Evolutionary conservation across 2,113 vertebrate species (phyloP), one percentile per base, ranked within the genome.

Genomic region (Polyodon spathula): DNA sequence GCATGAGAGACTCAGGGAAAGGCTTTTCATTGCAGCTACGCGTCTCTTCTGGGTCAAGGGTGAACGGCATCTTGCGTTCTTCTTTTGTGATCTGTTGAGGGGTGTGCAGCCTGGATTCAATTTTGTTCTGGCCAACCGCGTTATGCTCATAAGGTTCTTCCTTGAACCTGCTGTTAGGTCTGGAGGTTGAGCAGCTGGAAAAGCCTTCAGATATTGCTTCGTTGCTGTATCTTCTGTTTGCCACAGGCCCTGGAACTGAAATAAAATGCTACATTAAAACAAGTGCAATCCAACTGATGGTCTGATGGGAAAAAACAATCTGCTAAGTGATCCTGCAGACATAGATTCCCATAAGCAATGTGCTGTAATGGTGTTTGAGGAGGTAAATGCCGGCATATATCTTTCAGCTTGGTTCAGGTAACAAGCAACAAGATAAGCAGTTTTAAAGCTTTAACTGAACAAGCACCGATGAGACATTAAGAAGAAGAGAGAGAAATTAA

Each of bases 131-230:
- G 68, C 86, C 77, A 4, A 73, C 16, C 3, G 68, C 2, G 60
- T 59, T 11, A 0, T 74, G 68, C 46, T 84, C 78, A 0, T 78
- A 84, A 0, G 82, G 67, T 52, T 92, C 86, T 63, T 88, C 86
- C 55, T 91, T 93, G 66, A 91, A 83, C 41, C 74, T 69, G 62
- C 65, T 72, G 66, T 69, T 74, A 2, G 77, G 68, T 69, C 73
- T 61, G 58, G 70, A 66, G 14, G 72, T 73, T 8, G 72, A 67
- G 58, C 75, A 86, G 73, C 77, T 79, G 11, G 80, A 62, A 54
- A 81, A 85, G 54, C 42, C 63, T 4, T 87, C 82, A 1, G 80
- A 63, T 6, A 70, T 56, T 5, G 66, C 56, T 8, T 87, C 84
- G 61, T 77, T 76, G 53, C 55, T 59, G 73, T 79, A 84, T 52